phyloP scores from a whole-genome alignment of 2,888 invertebrate genomes.

The Drosophila testacea region DNA sequence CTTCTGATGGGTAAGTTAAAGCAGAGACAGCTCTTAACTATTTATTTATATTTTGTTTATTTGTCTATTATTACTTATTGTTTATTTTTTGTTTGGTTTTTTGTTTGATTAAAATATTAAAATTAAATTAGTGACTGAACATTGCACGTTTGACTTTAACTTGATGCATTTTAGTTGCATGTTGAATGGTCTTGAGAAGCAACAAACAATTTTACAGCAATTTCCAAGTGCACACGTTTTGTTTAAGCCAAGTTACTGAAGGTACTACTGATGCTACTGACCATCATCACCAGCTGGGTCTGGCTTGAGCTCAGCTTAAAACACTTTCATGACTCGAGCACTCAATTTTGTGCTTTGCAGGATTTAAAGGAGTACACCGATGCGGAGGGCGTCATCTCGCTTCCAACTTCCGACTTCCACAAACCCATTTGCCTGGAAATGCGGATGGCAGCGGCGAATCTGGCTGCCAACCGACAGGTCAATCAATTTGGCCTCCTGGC shows the following conservation, averaged over 20 bases:
- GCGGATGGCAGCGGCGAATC: constrained; percentile 85
- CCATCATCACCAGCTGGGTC: constrained; percentile 15
- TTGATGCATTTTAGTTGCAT: constrained; percentile 71
- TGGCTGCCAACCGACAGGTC: constrained; percentile 51
- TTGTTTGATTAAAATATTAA: constrained; percentile 9
- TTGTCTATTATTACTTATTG: neutral
- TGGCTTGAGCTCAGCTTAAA: constrained; percentile 3
- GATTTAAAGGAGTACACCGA: constrained; percentile 96
- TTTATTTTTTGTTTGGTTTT: neutral
- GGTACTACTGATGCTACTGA: constrained; percentile 12
- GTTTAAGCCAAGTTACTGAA: constrained; percentile 10
- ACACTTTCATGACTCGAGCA: constrained; percentile 10
- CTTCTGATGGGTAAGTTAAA: constrained; percentile 45
- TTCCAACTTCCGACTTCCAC: constrained; percentile 93
- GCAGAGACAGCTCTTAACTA: constrained; percentile 15
- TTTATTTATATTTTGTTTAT: constrained; percentile 8
- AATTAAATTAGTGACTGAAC: constrained; percentile 21
- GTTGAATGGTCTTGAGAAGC: constrained; percentile 58
- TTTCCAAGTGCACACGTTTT: constrained; percentile 34
- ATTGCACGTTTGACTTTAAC: constrained; percentile 72
- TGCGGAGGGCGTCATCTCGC: constrained; percentile 94
- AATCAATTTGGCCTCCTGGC: constrained; percentile 73
- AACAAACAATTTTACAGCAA: constrained; percentile 42
- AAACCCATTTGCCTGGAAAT: constrained; percentile 93
- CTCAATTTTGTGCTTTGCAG: constrained; percentile 85